Evolutionary conservation across 2,888 invertebrate species (phyloP), one percentile per base, ranked within the genome.

Genomic region (Lasioglossum morio): DNA sequence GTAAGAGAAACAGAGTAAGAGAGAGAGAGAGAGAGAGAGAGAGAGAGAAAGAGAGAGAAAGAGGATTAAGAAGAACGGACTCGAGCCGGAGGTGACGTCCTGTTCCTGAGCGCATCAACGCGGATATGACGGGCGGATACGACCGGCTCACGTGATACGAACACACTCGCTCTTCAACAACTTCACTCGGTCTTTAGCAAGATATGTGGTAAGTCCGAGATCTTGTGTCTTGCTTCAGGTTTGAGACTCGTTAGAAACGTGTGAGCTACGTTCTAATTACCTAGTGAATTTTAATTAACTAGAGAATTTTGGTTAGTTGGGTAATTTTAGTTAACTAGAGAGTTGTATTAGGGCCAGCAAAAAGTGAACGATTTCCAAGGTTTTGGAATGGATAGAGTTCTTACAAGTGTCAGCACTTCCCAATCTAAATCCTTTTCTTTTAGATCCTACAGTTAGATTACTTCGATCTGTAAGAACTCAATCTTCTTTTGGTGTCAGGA

Each of bases 111-210:
- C 81, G 86, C 87, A 87, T 88, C 81, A 83, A 86, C 85, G 85
- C 90, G 92, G 93, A 92, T 92, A 93, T 94, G 93, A 93, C 91
- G 90, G 91, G 92, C 90, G 92, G 92, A 92, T 92, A 91, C 92
- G 89, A 92, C 92, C 92, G 92, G 89, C 87, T 93, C 94, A 92
- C 94, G 92, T 93, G 93, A 93, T 90, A 92, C 88, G 84, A 88
- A 86, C 82, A 85, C 80, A 79, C 83, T 88, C 85, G 81, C 69
- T 86, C 78, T 72, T 79, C 76, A 16, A 30, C 76, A 83, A 83
- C 23, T 53, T n/a, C 72, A 66, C 60, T 66, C 40, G 30, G 66
- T 77, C 81, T 73, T 57, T 82, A 43, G 73, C 48, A 82, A 91
- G 89, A 90, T 87, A 91, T 91, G 90, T 79, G 90, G 90, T 91